Conservation (phyloP, 1,140 invertebrate genomes). For the Euura saliciscinereae region DNA sequence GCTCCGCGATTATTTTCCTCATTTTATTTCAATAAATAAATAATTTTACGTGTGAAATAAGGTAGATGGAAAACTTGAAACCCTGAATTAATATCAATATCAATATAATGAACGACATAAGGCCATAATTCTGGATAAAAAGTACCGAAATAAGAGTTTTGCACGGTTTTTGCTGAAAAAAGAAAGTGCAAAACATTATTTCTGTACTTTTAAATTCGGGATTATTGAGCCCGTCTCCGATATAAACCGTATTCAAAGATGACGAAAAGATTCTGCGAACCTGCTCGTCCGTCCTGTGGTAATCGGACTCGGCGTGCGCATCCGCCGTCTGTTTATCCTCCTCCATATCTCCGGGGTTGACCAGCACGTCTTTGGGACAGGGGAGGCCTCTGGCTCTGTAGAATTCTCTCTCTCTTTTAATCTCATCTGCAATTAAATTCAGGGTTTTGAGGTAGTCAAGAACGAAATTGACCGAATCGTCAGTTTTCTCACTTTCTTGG, state of each 20-base stretch:
- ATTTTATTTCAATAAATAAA: too few species aligned
- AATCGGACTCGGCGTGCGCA: slow-evolving; percentile 85
- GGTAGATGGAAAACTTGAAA: too few species aligned
- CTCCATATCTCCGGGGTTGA: slow-evolving; percentile 67
- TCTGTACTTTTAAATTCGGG: too few species aligned
- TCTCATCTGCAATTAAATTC: slow-evolving; percentile 74
- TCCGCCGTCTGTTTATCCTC: slow-evolving; percentile 70
- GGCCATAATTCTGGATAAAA: too few species aligned
- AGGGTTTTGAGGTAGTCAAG: not conserved
- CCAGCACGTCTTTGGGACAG: slow-evolving; percentile 86
- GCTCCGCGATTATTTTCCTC: too few species aligned
- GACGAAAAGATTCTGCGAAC: slow-evolving; percentile 50
- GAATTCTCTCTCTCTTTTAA: slow-evolving; percentile 85
- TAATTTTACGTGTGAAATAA: too few species aligned
- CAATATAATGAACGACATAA: too few species aligned
- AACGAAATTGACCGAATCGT: slow-evolving; percentile 2
- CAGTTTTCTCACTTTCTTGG: slow-evolving; percentile 79
- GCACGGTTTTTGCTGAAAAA: too few species aligned
- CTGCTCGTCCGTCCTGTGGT: slow-evolving; percentile 95
- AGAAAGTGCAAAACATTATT: too few species aligned
- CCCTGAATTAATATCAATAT: too few species aligned
- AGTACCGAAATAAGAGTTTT: not conserved
- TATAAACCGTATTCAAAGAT: too few species aligned
- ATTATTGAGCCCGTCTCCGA: too few species aligned
- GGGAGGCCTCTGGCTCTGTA: slow-evolving; percentile 82